phyloP scores from a whole-genome alignment of 2,888 invertebrate species.

The Pinctada fucata region DNA sequence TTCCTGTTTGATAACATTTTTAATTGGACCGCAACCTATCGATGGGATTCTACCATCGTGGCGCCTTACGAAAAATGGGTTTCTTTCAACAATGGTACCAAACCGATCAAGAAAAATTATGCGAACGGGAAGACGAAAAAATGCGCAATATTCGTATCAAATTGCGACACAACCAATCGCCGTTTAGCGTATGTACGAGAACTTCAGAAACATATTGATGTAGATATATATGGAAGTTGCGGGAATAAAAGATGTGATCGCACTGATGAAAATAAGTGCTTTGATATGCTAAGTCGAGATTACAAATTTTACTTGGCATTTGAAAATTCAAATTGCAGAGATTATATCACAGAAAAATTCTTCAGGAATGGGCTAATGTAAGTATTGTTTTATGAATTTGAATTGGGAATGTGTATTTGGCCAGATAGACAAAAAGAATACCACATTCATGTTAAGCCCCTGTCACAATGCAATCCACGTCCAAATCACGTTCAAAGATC shows the following conservation, averaged over 20 bases:
- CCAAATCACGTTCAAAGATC: too few relatives aligned
- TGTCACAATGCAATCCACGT: too few relatives aligned
- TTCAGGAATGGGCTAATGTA: slow-evolving; percentile 94
- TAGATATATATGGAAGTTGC: slow-evolving; percentile 73
- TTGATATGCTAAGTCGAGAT: slow-evolving; percentile 90
- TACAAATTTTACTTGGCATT: slow-evolving; percentile 98
- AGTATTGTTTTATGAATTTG: slow-evolving; percentile 72
- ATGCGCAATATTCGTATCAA: slow-evolving; percentile 98
- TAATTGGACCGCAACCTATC: slow-evolving; percentile 98
- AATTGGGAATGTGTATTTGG: too few relatives aligned
- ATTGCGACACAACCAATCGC: slow-evolving; percentile 94
- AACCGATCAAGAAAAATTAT: slow-evolving; percentile 56
- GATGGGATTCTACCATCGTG: slow-evolving; percentile 95
- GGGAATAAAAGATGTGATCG: slow-evolving; percentile 79
- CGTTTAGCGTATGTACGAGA: slow-evolving; percentile 89
- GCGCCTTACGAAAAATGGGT: slow-evolving; percentile 97
- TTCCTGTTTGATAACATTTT: slow-evolving; percentile 87
- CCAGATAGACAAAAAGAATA: too few relatives aligned
- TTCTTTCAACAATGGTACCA: slow-evolving; percentile 84
- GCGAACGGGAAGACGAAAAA: slow-evolving; percentile 91
- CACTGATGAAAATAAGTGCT: slow-evolving; percentile 85
- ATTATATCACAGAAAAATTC: slow-evolving; percentile 97
- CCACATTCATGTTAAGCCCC: too few relatives aligned
- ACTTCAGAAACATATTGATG: slow-evolving; percentile 88
- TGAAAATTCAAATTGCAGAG: slow-evolving; percentile 96